A percentile compares a stretch with the other conserved stretches of the same genome.
Conservation (phyloP, 2,888 invertebrate genomes). For the Andrena bicolor region DNA sequence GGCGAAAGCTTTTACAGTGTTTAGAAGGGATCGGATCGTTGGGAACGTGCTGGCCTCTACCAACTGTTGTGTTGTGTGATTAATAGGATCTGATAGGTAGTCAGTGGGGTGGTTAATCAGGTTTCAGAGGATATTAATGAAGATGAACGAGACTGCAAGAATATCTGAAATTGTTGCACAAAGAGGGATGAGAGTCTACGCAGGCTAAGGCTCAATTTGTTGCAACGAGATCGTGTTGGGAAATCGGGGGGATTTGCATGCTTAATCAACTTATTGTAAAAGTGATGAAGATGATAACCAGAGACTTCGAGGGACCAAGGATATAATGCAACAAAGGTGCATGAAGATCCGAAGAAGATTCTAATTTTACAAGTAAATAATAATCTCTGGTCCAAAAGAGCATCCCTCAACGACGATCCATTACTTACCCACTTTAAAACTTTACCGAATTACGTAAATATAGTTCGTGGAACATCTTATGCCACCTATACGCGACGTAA, state of each 20-base stretch:
- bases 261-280: constrained; percentile 33
- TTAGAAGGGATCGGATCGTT: neutral
- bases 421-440: neutral
- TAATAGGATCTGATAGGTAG: too few species aligned
- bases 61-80: neutral
- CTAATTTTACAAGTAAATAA: neutral
- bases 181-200: neutral
- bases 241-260: constrained; percentile 25
- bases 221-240: neutral
- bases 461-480: neutral
- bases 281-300: neutral
- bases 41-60: neutral
- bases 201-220: neutral
- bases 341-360: neutral
- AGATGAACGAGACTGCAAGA: too few species aligned
- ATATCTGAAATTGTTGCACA: neutral
- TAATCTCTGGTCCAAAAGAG: neutral
- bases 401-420: neutral
- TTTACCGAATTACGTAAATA: constrained; percentile 10
- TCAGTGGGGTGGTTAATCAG: too few species aligned
- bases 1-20: neutral
- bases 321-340: neutral
- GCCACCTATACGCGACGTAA: constrained; percentile 3
- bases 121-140: too few species aligned
- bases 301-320: neutral